Base-by-base conservation (phyloP, 2,113 vertebrate genomes). In the Charadrius vociferus region DNA sequence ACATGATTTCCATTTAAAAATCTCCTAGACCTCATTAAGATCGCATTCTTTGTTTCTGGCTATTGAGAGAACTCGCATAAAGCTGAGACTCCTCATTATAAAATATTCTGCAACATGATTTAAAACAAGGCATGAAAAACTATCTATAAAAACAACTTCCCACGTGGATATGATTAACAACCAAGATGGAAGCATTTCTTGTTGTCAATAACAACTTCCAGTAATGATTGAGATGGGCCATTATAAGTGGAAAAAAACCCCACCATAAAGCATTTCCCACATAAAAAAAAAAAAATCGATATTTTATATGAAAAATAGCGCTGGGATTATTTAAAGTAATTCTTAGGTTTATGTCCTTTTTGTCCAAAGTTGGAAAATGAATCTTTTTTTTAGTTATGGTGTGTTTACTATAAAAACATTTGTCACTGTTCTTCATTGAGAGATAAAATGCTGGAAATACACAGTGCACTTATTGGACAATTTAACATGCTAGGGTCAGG, bases 1-100 rank as follows among this genome's bases (percentile, higher is more conserved):
- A 63, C 26, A 59, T 59, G 22, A 95, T 93, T 94, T 96, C 86
- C 86, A 82, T 91, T 94, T 96, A 18, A 66, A 94, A 95, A 91
- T 96, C 83, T 95, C 70, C 78, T 82, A 93, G 95, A 97, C 84
- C 93, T 97, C 94, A 96, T 97, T 95, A 96, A 95, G 94, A 94
- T 93, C 12, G 0, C 53, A 59, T 74, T 89, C 91, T 94, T 97
- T 97, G 70, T 95, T 95, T 94, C 93, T 82, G 73, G 39, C 74
- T 91, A 53, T 85, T 93, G 74, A 91, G 79, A 96, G 84, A 93
- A 91, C 86, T 91, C 10, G 8, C 75, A 61, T 87, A 95, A 95
- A 97, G 73, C 94, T 53, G 52, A 91, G 81, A 81, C 52, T 85
- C 58, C 94, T 97, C 91, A 93, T 96, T 97, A 97, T 91, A 95